Conservation (phyloP, 1,140 invertebrate genomes). For the Drosophila repletoides region DNA sequence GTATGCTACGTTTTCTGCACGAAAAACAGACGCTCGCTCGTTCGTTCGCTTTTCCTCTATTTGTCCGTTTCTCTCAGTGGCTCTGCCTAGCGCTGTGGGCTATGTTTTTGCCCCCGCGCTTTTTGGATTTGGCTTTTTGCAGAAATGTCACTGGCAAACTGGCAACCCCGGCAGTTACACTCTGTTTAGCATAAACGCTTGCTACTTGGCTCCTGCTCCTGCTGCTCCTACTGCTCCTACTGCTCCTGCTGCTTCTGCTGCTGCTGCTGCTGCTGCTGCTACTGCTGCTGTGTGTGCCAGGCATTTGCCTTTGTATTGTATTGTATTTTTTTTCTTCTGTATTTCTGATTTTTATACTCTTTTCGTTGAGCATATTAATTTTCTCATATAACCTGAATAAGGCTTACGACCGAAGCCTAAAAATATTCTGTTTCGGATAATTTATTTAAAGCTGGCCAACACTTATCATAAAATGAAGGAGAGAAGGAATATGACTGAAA, state of each 20-base stretch:
- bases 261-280: constrained; percentile 4
- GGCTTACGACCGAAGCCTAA: too few species aligned
- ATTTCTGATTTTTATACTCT: too few species aligned
- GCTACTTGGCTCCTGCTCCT: constrained; percentile 74
- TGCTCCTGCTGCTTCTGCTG: constrained; percentile 61
- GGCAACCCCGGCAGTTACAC: constrained; percentile 79
- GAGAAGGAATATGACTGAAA: too few species aligned
- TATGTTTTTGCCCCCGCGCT: constrained; percentile 40
- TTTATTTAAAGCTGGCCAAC: too few species aligned
- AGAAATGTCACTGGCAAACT: constrained; percentile 68
- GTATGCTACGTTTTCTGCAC: constrained; percentile 64
- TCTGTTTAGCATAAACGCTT: constrained; percentile 81
- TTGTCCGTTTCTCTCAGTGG: not conserved
- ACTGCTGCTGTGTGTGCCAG: constrained; percentile 11
- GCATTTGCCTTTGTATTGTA: constrained; percentile 60
- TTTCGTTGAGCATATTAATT: too few species aligned
- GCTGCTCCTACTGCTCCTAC: constrained; percentile 48
- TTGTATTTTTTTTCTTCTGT: constrained; percentile 42
- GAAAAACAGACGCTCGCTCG: not conserved
- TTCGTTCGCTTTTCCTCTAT: not conserved
- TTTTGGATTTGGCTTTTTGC: constrained; percentile 67
- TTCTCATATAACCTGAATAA: too few species aligned
- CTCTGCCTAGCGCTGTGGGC: constrained; percentile 19
- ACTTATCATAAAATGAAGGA: too few species aligned
- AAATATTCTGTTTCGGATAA: too few species aligned